These are phyloP conservation scores for Meloidogyne chitwoodi DNA, from an alignment of 1,140 invertebrate species.

Conservation along the genomic window DNA sequence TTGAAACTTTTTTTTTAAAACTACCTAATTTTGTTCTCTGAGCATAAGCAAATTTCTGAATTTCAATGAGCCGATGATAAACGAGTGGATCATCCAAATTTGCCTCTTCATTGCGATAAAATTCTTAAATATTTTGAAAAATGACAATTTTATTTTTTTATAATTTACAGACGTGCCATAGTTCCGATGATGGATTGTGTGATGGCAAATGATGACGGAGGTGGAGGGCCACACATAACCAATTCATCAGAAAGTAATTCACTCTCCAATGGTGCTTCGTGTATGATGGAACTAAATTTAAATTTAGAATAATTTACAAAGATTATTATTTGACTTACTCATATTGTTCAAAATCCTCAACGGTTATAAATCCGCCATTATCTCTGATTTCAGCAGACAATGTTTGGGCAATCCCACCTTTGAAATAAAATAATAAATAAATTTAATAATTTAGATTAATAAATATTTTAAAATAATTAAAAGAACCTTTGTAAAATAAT, in stretches of 20 bases:
- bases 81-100: constrained; percentile 60
- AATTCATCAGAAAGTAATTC: constrained; percentile 45
- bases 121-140: constrained; percentile 34
- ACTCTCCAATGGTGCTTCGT: constrained; percentile 63
- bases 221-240: constrained; percentile 59
- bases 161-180: constrained; percentile 45
- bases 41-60: constrained; percentile 86
- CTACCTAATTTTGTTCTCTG: constrained; percentile 72
- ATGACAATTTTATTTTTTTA: not conserved
- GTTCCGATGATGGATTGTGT: constrained; percentile 50
- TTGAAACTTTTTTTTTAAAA: too few relatives aligned
- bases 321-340: too few relatives aligned
- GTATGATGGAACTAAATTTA: constrained; percentile 65
- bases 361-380: constrained; percentile 54
- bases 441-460: too few relatives aligned
- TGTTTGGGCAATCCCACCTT: constrained; percentile 49
- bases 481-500: constrained; percentile 58
- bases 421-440: constrained; percentile 4
- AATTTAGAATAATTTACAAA: constrained; percentile 61
- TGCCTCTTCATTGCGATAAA: constrained; percentile 33
- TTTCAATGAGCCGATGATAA: constrained; percentile 81
- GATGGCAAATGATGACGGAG: constrained; percentile 56
- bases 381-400: constrained; percentile 57
- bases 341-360: constrained; percentile 50
- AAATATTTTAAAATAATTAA: not conserved